Base-by-base conservation (phyloP, 2,888 invertebrate species). In the Melipona beecheii region DNA sequence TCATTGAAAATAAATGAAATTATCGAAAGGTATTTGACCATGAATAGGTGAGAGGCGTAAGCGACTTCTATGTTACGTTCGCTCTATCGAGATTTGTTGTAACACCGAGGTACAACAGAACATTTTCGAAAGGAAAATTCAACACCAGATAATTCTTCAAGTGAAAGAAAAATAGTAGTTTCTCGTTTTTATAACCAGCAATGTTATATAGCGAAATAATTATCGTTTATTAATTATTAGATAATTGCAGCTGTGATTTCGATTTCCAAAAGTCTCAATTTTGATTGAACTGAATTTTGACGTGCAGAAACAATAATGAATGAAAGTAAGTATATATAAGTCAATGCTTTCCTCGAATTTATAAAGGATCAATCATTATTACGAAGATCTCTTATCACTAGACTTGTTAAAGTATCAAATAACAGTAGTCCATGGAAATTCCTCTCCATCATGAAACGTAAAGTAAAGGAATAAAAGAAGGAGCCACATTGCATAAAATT, bases 41-140 rank as follows among this genome's bases (percentile, higher is more conserved):
- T 78, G 84, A 84, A 78, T 69, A 82, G 75, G 82, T 78, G 82
- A 84, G 75, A 72, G 82, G 72, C 69, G 49, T 56, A 56, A n/a
- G n/a, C 64, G 52, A 64, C 69, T 84, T 75, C 82, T 72, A 84
- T 54, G 77, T 80, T 85, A 83, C 74, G 62, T 76, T 60, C 56
- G 76, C 69, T 74, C 71, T 77, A 74, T 77, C n/a, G 68, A 75
- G 76, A 79, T 79, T 78, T 70, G 75, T 82, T 73, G 49, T 81
- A 81, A 84, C 81, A 77, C n/a, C n/a, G 78, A 75, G 52, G 72
- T 75, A 68, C 58, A 78, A 31, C 74, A 19, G 49, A 66, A 70
- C 49, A 27, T 62, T 60, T 54, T 27, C 43, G 54, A 62, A 66
- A 60, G 19, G 66, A 52, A 66, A 79, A 75, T 80, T 70, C 65